Conservation (phyloP, 2,113 vertebrate genomes). For the Taxidea taxus region DNA sequence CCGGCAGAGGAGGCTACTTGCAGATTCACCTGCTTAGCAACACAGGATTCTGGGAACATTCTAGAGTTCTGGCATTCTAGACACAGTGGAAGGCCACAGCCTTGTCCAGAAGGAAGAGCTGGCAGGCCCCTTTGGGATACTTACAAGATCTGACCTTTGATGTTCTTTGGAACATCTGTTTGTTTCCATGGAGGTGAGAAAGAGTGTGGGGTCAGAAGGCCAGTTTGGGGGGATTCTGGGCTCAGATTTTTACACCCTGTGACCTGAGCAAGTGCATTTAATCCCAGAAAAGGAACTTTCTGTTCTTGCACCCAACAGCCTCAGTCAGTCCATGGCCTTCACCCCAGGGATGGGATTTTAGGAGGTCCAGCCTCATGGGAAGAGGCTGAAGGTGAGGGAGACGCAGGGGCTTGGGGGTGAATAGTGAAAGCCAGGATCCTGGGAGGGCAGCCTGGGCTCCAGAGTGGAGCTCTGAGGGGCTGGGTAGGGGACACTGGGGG, state of each 20-base stretch:
- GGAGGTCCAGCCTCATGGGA: neutral
- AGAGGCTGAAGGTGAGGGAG: neutral
- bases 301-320: neutral
- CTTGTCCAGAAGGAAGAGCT: neutral
- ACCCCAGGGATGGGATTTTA: neutral
- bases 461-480: neutral
- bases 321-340: neutral
- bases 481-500: neutral
- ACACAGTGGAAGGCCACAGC: neutral
- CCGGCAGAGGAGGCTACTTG: neutral
- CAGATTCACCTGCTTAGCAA: neutral
- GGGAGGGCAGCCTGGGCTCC: neutral
- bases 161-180: neutral
- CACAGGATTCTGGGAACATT: neutral
- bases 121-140: neutral
- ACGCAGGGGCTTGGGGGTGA: neutral
- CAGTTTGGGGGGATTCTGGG: neutral
- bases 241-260: neutral
- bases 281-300: neutral
- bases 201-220: neutral
- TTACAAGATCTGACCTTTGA: neutral
- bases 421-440: neutral
- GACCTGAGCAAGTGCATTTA: neutral
- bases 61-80: neutral
- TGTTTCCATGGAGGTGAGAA: neutral